These are phyloP conservation scores for Umimayanthus kanabou DNA, from an alignment of 92 coral and sea anemone genomes.

Conservation along the genomic window DNA sequence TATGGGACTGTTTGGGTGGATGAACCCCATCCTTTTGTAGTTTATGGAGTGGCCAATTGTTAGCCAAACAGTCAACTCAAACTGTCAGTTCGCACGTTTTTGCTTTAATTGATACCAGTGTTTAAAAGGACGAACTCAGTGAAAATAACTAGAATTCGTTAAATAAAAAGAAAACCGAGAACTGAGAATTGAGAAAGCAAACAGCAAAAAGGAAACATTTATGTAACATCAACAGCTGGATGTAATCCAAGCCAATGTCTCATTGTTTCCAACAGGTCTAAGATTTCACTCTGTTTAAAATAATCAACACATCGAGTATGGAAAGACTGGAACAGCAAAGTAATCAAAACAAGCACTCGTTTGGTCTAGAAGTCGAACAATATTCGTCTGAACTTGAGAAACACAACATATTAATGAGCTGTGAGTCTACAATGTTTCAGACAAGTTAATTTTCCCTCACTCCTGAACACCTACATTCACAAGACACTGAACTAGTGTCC, in stretches of 20 bases:
- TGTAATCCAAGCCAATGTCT: no score
- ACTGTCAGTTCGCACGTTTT: no score
- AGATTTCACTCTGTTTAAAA: not conserved
- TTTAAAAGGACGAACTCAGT: no score
- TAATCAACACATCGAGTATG: not conserved
- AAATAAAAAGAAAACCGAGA: no score
- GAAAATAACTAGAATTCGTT: no score
- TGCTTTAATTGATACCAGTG: no score
- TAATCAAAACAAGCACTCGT: not conserved
- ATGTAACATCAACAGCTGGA: not conserved
- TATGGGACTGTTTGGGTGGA: no score
- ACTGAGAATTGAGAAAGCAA: not conserved
- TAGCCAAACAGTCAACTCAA: no score
- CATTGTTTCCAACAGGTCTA: no score
- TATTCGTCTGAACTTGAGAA: not conserved
- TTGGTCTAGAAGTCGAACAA: not conserved
- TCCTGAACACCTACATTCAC: constrained; percentile 29
- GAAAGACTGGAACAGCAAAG: not conserved
- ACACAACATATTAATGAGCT: not conserved
- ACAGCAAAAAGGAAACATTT: not conserved
- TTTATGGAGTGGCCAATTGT: no score
- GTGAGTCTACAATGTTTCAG: not conserved
- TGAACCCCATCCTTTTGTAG: no score
- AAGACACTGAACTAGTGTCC: constrained; percentile 11
- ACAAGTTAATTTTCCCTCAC: constrained; percentile 18